phyloP scores from a whole-genome alignment of 1,140 invertebrate species.

The Orchestia grillus region DNA sequence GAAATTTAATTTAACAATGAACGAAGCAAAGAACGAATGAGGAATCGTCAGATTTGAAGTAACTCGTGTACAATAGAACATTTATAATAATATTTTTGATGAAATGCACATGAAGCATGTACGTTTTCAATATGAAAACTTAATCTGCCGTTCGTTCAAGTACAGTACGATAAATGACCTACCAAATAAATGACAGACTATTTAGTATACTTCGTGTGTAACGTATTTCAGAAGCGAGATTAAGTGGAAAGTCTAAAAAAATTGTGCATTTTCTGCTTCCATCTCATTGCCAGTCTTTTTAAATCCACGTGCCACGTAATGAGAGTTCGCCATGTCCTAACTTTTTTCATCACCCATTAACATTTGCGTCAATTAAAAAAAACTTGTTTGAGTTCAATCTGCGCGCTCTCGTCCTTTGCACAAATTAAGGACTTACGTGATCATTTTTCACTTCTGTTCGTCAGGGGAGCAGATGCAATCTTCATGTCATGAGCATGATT shows the following conservation, averaged over 20 bases:
- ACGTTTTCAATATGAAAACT: no score
- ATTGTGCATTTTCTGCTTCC: no score
- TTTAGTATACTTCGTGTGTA: background rate
- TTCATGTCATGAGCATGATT: background rate
- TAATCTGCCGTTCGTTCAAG: background rate
- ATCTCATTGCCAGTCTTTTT: no score
- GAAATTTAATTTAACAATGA: no score
- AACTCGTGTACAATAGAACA: no score
- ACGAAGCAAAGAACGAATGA: no score
- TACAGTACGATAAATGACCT: background rate
- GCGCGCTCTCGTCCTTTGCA: background rate
- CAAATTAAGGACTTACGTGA: background rate
- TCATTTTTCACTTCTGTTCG: background rate
- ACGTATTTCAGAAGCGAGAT: background rate
- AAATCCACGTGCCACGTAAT: no score
- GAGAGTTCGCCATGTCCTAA: no score
- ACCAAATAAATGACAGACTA: background rate
- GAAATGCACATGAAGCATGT: no score
- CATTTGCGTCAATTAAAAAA: background rate
- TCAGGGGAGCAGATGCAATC: background rate
- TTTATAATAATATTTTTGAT: no score
- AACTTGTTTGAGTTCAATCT: background rate
- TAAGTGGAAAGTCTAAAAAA: background rate
- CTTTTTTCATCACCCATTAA: background rate
- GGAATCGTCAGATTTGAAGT: no score